phyloP scores from a whole-genome alignment of 2,113 vertebrate genomes.

The Perca flavescens region DNA sequence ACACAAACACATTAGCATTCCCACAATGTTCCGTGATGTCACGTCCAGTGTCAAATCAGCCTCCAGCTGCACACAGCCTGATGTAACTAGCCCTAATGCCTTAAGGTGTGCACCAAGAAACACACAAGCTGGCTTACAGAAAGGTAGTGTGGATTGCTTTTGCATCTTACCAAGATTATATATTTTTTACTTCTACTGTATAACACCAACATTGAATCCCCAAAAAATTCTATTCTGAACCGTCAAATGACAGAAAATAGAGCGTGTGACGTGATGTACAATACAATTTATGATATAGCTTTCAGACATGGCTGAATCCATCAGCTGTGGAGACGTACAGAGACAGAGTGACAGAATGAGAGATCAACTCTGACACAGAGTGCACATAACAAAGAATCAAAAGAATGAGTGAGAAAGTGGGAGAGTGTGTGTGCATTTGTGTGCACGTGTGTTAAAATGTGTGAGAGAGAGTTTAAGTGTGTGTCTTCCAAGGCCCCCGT shows the following conservation, averaged over 20 bases:
- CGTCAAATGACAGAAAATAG: conserved; percentile 13
- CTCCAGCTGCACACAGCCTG: not conserved
- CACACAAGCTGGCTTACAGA: not conserved
- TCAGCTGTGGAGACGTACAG: conserved; percentile 55
- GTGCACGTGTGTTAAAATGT: conserved; percentile 42
- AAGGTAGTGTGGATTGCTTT: not conserved
- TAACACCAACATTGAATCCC: conserved; percentile 5
- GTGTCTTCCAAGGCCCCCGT: conserved; percentile 71
- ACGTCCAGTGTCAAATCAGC: conserved; percentile 11
- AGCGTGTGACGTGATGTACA: conserved; percentile 40
- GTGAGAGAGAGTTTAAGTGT: conserved; percentile 71
- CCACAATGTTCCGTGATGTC: conserved; percentile 13
- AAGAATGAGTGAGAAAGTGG: conserved; percentile 66
- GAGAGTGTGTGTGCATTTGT: conserved; percentile 31
- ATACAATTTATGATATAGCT: conserved; percentile 67
- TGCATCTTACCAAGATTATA: not conserved
- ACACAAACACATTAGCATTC: not conserved
- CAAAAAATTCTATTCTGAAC: not conserved
- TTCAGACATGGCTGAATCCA: conserved; percentile 69
- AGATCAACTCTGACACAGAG: conserved; percentile 78
- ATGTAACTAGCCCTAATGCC: conserved; percentile 16
- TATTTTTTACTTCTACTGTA: conserved; percentile 5
- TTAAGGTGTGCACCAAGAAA: conserved; percentile 2
- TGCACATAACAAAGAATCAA: conserved; percentile 79
- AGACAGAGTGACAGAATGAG: conserved; percentile 71